Conservation (phyloP, 37 sponge, comb jelly and placozoan species). For the Lycopodina hypogea region DNA sequence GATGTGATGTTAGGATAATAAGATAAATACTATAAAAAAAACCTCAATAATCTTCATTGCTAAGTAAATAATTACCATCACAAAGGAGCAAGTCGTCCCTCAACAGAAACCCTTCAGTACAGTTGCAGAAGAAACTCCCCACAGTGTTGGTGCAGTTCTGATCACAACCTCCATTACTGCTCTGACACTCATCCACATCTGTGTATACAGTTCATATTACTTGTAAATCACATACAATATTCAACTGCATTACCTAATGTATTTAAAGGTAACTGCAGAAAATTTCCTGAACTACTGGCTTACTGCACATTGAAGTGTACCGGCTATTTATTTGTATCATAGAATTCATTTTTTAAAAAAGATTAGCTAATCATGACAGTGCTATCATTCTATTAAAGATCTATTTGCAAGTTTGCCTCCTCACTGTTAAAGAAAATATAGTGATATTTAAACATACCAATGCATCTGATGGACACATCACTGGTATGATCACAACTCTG, state of each 20-base stretch:
- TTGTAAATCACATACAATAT: too few relatives aligned
- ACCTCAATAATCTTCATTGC: background rate
- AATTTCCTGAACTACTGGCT: too few relatives aligned
- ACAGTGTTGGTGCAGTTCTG: conserved; percentile 30
- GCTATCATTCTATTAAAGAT: background rate
- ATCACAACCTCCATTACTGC: conserved; percentile 31
- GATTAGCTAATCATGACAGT: background rate
- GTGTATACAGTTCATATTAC: background rate
- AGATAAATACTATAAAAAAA: too few relatives aligned
- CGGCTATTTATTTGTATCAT: background rate
- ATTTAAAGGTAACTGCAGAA: too few relatives aligned
- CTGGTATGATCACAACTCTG: conserved; percentile 14
- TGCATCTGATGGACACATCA: conserved; percentile 33
- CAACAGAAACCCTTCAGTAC: conserved; percentile 17
- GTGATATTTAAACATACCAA: conserved; percentile 13
- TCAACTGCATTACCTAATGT: too few relatives aligned
- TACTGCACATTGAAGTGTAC: too few relatives aligned
- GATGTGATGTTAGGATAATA: too few relatives aligned
- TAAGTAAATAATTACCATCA: background rate
- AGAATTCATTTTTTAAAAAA: background rate
- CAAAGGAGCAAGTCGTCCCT: background rate
- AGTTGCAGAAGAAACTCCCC: conserved; percentile 30
- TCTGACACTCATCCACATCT: conserved; percentile 37
- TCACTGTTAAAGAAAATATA: too few relatives aligned
- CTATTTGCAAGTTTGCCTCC: too few relatives aligned